phyloP scores from a whole-genome alignment of 1,140 invertebrate species.

The Aleiodes sp. region DNA sequence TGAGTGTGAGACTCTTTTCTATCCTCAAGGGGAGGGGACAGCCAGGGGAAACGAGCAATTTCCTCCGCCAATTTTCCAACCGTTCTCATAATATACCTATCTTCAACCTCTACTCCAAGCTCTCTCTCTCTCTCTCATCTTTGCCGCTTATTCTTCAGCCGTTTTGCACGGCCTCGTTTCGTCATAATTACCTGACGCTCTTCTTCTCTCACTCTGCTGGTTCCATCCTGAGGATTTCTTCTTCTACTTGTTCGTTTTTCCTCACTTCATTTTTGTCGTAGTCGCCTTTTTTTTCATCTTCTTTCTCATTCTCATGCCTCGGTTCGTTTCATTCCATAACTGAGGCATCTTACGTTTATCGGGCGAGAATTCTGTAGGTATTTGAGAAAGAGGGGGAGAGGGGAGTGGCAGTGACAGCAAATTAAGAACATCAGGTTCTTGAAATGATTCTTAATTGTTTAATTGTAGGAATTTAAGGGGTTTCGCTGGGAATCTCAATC shows the following conservation, averaged over 20 bases:
- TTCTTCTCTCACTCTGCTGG: background rate
- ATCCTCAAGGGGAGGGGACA: background rate
- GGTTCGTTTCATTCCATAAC: no score
- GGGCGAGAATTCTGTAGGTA: no score
- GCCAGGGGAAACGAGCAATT: constrained; percentile 20
- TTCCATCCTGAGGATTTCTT: background rate
- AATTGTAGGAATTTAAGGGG: no score
- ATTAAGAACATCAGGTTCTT: no score
- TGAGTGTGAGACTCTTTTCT: background rate
- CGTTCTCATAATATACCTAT: constrained; percentile 21
- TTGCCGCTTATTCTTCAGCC: background rate
- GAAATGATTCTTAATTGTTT: no score
- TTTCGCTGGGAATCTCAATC: no score
- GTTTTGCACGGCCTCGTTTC: constrained; percentile 22
- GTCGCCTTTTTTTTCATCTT: no score
- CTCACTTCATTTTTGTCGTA: background rate
- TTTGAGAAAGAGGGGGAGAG: no score
- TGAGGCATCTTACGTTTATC: no score
- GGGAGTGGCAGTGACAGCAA: no score
- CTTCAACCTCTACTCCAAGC: background rate
- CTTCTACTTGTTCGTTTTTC: background rate
- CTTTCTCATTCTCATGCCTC: no score
- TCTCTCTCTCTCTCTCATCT: constrained; percentile 10
- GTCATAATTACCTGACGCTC: constrained; percentile 18
- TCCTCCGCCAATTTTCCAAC: constrained; percentile 24